A percentile compares a stretch with the other conserved stretches of the same genome.
Evolutionary conservation across 2,888 invertebrate genomes (phyloP).

Genomic region (Tholera decimalis): DNA sequence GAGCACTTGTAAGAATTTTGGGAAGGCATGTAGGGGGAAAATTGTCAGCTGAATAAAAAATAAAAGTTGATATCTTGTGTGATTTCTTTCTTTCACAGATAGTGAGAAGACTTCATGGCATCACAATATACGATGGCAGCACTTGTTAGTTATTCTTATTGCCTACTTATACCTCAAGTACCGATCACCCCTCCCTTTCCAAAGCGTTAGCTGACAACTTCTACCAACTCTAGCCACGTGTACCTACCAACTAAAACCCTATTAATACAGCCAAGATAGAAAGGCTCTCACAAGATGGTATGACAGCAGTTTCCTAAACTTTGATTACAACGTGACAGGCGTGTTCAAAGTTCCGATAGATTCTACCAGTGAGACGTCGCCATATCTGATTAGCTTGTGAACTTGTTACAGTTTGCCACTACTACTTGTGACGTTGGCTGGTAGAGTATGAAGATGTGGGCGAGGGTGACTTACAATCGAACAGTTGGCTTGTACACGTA

Average conservation of each 20-base stretch:
- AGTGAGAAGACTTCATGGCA: too few species aligned
- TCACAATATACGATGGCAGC: too few species aligned
- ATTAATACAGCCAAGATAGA: conserved; percentile 72
- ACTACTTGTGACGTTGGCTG: conserved; percentile 34
- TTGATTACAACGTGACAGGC: conserved; percentile 75
- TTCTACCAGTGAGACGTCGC: conserved; percentile 68
- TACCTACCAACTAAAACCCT: conserved; percentile 61
- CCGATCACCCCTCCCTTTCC: background rate
- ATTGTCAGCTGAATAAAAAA: too few species aligned
- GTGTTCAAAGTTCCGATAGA: conserved; percentile 76
- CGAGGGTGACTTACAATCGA: conserved; percentile 10
- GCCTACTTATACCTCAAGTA: background rate
- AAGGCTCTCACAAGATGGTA: conserved; percentile 68
- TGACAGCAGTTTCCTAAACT: conserved; percentile 74
- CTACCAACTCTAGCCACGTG: conserved; percentile 35
- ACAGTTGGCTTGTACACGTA: background rate
- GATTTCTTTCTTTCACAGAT: too few species aligned
- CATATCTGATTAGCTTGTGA: conserved; percentile 76
- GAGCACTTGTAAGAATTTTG: too few species aligned
- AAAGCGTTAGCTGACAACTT: conserved; percentile 14
- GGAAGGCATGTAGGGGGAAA: too few species aligned
- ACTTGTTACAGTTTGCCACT: conserved; percentile 66
- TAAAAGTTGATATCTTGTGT: too few species aligned
- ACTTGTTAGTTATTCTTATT: too few species aligned
- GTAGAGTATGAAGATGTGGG: background rate